Percentiles rank a stretch among this genome's conserved stretches.
These are phyloP conservation scores for Aldrovandia affinis DNA, from an alignment of 2,797 vertebrate species.

Conservation along the genomic window DNA sequence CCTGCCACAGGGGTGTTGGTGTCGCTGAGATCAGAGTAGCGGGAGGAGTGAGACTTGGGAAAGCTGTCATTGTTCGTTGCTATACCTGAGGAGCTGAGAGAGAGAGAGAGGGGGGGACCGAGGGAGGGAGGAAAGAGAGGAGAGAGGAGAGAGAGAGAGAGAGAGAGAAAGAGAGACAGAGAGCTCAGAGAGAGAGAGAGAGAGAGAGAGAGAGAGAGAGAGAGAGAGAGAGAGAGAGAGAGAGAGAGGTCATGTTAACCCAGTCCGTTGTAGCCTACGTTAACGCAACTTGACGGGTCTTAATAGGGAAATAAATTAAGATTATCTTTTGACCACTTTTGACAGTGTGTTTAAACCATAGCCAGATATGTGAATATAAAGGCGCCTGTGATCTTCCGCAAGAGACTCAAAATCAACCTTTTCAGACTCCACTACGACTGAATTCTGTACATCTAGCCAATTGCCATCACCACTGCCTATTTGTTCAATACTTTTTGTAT, in stretches of 20 bases:
- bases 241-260: too few species aligned
- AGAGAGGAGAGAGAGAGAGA: not conserved
- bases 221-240: too few species aligned
- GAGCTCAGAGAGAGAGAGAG: too few species aligned
- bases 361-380: not conserved
- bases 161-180: not conserved
- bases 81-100: constrained; percentile 83
- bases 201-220: too few species aligned
- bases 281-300: too few species aligned
- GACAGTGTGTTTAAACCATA: not conserved
- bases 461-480: too few species aligned
- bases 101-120: constrained; percentile 4
- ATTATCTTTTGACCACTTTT: not conserved
- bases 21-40: constrained; percentile 68
- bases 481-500: too few species aligned
- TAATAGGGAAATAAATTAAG: too few species aligned
- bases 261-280: not conserved
- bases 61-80: constrained; percentile 76
- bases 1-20: constrained; percentile 35
- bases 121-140: not conserved
- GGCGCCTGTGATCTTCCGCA: too few species aligned
- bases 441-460: too few species aligned
- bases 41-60: constrained; percentile 71
- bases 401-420: too few species aligned
- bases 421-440: too few species aligned